Evolutionary conservation across 1,140 invertebrate genomes (phyloP).

Genomic region (Micrasema minimum): DNA sequence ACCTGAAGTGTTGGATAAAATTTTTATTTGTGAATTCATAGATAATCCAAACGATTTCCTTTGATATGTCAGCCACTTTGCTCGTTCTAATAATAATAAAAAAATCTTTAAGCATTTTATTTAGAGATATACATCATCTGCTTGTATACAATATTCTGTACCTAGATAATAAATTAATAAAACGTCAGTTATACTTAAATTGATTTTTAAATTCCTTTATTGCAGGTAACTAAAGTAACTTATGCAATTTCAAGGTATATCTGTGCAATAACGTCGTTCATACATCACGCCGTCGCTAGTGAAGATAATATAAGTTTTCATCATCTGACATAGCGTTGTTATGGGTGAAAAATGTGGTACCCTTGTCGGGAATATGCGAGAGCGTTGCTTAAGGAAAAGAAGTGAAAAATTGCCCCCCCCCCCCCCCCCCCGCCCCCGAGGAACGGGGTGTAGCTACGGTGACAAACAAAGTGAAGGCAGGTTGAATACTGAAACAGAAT

Average conservation of each 20-base stretch:
- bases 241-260: no score
- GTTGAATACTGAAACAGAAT: no score
- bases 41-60: conserved; percentile 6
- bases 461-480: conserved; percentile 7
- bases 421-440: background rate
- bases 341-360: conserved; percentile 18
- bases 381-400: conserved; percentile 22
- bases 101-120: no score
- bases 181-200: no score
- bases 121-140: no score
- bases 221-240: no score
- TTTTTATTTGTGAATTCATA: conserved; percentile 19
- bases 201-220: no score
- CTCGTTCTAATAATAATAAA: no score
- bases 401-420: conserved; percentile 12
- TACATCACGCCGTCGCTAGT: background rate
- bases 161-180: no score
- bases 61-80: conserved; percentile 30
- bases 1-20: conserved; percentile 15
- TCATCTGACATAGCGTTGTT: conserved; percentile 11
- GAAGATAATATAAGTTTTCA: background rate
- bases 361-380: conserved; percentile 14
- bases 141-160: no score
- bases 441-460: conserved; percentile 3
- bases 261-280: no score